Conservation (phyloP, 2,888 invertebrate genomes). For the Anoncus sp. region DNA sequence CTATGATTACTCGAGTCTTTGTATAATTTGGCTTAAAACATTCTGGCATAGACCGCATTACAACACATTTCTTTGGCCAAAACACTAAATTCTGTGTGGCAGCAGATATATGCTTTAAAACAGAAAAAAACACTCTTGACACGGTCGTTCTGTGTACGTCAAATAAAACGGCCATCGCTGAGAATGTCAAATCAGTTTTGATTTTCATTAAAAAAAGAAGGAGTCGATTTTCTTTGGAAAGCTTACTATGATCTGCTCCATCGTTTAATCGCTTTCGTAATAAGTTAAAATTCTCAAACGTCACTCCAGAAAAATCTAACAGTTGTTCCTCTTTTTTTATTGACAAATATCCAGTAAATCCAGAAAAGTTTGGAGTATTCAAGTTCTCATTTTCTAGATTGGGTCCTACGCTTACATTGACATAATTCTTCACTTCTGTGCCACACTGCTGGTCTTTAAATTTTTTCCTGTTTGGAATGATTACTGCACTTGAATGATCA, state of each 20-base stretch:
- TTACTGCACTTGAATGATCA: slow-evolving; percentile 23
- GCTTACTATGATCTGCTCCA: slow-evolving; percentile 10
- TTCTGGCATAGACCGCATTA: slow-evolving; percentile 48
- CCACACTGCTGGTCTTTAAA: slow-evolving; percentile 23
- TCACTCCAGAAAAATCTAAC: slow-evolving; percentile 53
- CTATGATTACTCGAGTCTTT: slow-evolving; percentile 53
- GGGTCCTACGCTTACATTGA: slow-evolving; percentile 15
- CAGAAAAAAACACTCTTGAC: slow-evolving; percentile 56
- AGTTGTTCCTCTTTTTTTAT: slow-evolving; percentile 60
- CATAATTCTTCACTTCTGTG: slow-evolving; percentile 25
- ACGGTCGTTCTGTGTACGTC: slow-evolving; percentile 57
- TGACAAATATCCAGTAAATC: slow-evolving; percentile 37
- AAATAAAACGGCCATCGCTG: slow-evolving; percentile 62
- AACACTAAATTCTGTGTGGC: slow-evolving; percentile 35
- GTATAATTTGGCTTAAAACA: slow-evolving; percentile 27
- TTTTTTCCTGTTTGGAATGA: slow-evolving; percentile 18
- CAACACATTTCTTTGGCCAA: slow-evolving; percentile 40
- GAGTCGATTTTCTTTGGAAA: slow-evolving; percentile 59
- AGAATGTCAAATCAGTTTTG: slow-evolving; percentile 65
- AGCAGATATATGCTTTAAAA: slow-evolving; percentile 28
- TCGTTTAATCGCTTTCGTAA: slow-evolving; percentile 32
- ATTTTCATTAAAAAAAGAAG: slow-evolving; percentile 67
- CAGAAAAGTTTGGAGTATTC: slow-evolving; percentile 17
- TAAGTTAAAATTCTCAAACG: slow-evolving; percentile 50
- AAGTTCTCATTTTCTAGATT: slow-evolving; percentile 7